Evolutionary conservation across 1,140 invertebrate genomes (phyloP).

Genomic region (Aphelenchoides avenae): DNA sequence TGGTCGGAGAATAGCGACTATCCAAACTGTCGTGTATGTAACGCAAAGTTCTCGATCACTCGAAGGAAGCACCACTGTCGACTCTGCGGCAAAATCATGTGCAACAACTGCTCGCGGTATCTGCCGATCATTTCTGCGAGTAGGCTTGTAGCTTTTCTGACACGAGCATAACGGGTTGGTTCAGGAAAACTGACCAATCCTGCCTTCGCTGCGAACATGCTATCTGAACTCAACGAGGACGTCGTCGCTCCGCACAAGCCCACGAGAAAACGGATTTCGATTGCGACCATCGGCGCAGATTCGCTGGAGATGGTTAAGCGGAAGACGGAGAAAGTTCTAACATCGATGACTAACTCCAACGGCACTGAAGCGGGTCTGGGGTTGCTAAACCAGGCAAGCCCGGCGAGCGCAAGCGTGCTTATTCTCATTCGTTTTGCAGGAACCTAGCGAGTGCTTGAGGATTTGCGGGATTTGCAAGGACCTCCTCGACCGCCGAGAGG

Average conservation of each 20-base stretch:
- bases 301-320: slow-evolving; percentile 31
- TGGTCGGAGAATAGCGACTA: slow-evolving; percentile 89
- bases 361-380: neutral
- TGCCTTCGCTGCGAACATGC: slow-evolving; percentile 30
- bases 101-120: slow-evolving; percentile 84
- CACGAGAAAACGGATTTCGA: slow-evolving; percentile 52
- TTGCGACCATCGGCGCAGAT: slow-evolving; percentile 9
- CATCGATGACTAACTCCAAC: slow-evolving; percentile 22
- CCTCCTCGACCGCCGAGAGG: slow-evolving; percentile 74
- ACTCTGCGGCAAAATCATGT: slow-evolving; percentile 89
- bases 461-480: slow-evolving; percentile 76
- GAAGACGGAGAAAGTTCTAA: slow-evolving; percentile 25
- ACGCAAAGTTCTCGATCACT: slow-evolving; percentile 77
- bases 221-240: slow-evolving; percentile 1
- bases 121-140: slow-evolving; percentile 76
- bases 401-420: slow-evolving; percentile 5
- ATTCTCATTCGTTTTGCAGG: slow-evolving; percentile 39
- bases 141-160: slow-evolving; percentile 64
- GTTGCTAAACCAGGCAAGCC: neutral
- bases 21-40: slow-evolving; percentile 82
- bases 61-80: slow-evolving; percentile 90
- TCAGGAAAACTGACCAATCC: slow-evolving; percentile 67
- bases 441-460: slow-evolving; percentile 69
- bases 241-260: slow-evolving; percentile 11
- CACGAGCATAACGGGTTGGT: slow-evolving; percentile 31